phyloP scores from a whole-genome alignment of 2,888 invertebrate genomes.

The Litoditis marina region DNA sequence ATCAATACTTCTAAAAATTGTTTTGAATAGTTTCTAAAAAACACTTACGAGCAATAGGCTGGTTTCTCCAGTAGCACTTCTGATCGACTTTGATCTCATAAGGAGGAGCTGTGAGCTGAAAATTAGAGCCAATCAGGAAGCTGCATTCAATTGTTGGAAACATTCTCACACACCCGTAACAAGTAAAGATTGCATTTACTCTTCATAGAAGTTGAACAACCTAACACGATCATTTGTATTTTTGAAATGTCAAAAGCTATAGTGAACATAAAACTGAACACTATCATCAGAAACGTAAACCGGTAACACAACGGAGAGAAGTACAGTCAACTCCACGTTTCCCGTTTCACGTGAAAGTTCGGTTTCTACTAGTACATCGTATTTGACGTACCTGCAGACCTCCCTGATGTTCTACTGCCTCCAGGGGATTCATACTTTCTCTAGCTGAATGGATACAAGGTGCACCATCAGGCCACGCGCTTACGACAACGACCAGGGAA shows the following conservation, averaged over 20 bases:
- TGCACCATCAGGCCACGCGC: conserved; percentile 60
- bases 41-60: conserved; percentile 53
- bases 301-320: no score
- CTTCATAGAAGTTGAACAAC: neutral
- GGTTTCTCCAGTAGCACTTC: conserved; percentile 56
- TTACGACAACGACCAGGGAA: no score
- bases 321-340: no score
- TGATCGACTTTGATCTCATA: conserved; percentile 55
- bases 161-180: no score
- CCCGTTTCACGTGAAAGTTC: no score
- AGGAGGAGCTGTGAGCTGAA: conserved; percentile 49
- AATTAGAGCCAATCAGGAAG: neutral
- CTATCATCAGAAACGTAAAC: no score
- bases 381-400: conserved; percentile 54
- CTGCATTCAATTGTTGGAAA: neutral
- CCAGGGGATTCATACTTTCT: conserved; percentile 60
- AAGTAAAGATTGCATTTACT: neutral
- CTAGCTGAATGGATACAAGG: conserved; percentile 57
- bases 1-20: conserved; percentile 1
- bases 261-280: no score
- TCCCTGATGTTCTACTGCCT: conserved; percentile 60
- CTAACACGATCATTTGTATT: no score
- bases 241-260: no score
- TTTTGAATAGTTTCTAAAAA: neutral
- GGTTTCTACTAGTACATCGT: no score